These are phyloP conservation scores for Hetaerina americana DNA, from an alignment of 1,140 invertebrate species.

Conservation along the genomic window DNA sequence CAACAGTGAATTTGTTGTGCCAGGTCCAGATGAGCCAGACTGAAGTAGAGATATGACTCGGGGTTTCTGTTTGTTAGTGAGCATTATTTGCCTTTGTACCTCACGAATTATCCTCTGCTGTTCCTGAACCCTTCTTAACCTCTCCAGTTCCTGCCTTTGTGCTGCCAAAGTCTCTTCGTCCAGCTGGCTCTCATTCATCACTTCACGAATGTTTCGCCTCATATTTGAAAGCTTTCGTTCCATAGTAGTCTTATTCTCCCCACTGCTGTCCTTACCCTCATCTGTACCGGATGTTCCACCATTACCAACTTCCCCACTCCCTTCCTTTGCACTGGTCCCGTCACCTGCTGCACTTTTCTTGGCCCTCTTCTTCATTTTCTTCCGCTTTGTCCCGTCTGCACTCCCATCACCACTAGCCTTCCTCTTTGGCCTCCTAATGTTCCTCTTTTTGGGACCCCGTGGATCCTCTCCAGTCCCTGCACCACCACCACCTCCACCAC, in stretches of 20 bases:
- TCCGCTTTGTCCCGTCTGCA: conserved; percentile 6
- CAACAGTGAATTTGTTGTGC: conserved; percentile 40
- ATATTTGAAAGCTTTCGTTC: conserved; percentile 52
- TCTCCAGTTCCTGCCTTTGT: conserved; percentile 81
- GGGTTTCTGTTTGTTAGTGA: conserved; percentile 50
- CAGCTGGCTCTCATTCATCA: conserved; percentile 82
- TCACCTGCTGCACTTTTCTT: conserved; percentile 18
- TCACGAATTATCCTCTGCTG: conserved; percentile 68
- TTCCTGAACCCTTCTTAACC: conserved; percentile 68
- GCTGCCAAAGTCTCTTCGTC: conserved; percentile 85
- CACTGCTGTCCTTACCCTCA: conserved; percentile 21
- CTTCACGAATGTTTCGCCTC: conserved; percentile 74
- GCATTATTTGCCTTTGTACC: conserved; percentile 53
- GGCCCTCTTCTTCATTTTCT: conserved; percentile 23
- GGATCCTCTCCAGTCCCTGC: neutral
- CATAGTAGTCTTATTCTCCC: conserved; percentile 20
- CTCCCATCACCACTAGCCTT: conserved; percentile 20
- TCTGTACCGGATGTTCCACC: conserved; percentile 4
- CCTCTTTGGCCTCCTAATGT: conserved; percentile 19
- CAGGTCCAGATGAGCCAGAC: conserved; percentile 8
- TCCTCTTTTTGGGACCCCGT: conserved; percentile 1
- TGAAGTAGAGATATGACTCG: conserved; percentile 53
- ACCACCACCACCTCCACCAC: neutral
- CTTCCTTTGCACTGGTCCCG: conserved; percentile 16
- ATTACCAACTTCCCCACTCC: conserved; percentile 14